These are phyloP conservation scores for Protophormia terraenovae DNA, from an alignment of 2,888 invertebrate species.

Conservation along the genomic window DNA sequence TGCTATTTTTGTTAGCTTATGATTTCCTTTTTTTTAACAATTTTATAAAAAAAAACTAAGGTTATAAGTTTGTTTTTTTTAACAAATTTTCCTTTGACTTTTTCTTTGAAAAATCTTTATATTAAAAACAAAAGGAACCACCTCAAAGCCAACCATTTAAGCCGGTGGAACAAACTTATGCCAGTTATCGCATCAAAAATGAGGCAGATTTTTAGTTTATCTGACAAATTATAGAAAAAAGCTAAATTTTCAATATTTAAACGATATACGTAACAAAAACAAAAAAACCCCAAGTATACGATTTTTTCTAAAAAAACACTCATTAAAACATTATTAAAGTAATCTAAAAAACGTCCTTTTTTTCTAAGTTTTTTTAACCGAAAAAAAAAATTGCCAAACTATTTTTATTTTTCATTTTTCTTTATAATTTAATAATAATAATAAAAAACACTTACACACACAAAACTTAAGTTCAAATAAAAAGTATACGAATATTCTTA, in stretches of 20 bases:
- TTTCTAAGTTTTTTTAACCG: conserved; percentile 39
- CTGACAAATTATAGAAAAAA: conserved; percentile 17
- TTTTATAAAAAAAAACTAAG: conserved; percentile 57
- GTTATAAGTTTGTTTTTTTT: conserved; percentile 17
- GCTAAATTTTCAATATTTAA: conserved; percentile 26
- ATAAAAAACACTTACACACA: conserved; percentile 39
- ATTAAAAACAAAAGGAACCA: conserved; percentile 69
- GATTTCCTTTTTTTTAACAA: not conserved
- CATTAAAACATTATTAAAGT: conserved; percentile 31
- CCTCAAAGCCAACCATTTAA: conserved; percentile 72
- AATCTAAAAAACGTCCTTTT: conserved; percentile 66
- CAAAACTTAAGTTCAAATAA: conserved; percentile 82
- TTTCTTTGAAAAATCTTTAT: too few species aligned
- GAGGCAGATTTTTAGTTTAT: conserved; percentile 77
- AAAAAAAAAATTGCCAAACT: conserved; percentile 68
- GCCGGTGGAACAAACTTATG: conserved; percentile 79
- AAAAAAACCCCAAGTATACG: conserved; percentile 70
- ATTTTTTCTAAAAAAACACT: conserved; percentile 65
- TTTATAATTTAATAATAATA: conserved; percentile 54
- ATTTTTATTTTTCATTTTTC: conserved; percentile 49
- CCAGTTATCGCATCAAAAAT: conserved; percentile 79
- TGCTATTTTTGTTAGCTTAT: too few species aligned
- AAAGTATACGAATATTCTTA: conserved; percentile 81
- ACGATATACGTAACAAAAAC: conserved; percentile 52
- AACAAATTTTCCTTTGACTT: not conserved